Percentiles rank a stretch among this genome's conserved stretches.
phyloP scores from a whole-genome alignment of 2,797 vertebrate species.

The Pelobates cultripes region DNA sequence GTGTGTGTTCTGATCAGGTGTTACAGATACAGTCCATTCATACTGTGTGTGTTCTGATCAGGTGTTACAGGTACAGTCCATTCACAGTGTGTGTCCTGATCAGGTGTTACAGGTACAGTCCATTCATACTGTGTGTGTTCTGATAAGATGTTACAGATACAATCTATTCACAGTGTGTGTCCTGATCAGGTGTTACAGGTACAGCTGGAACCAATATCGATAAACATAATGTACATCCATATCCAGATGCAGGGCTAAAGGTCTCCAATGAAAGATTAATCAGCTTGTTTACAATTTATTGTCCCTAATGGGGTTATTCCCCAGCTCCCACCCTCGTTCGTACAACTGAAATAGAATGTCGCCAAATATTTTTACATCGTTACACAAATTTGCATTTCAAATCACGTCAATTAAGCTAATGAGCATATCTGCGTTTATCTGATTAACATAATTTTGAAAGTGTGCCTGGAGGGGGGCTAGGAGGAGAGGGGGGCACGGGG shows the following conservation, averaged over 20 bases:
- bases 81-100: no score
- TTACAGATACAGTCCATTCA: no score
- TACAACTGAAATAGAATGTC: slow-evolving; percentile 39
- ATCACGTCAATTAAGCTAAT: slow-evolving; percentile 56
- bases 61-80: no score
- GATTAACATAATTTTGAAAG: slow-evolving; percentile 56
- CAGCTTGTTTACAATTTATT: slow-evolving; percentile 37
- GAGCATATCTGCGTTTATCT: slow-evolving; percentile 56
- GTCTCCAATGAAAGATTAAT: slow-evolving; percentile 5
- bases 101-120: no score
- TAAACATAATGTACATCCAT: no score
- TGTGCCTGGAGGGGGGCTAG: slow-evolving; percentile 38
- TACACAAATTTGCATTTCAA: slow-evolving; percentile 54
- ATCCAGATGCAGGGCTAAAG: not conserved
- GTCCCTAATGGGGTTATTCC: slow-evolving; percentile 51
- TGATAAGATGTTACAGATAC: no score
- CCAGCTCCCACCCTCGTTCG: slow-evolving; percentile 32
- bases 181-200: no score
- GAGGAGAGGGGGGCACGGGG: slow-evolving; percentile 11
- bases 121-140: no score
- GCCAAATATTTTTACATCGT: slow-evolving; percentile 55
- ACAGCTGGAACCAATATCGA: no score
- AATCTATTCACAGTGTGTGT: no score
- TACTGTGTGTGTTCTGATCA: no score
- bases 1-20: no score